Evolutionary conservation across 2,797 vertebrate genomes (phyloP).

Genomic region (Falco rusticolus): DNA sequence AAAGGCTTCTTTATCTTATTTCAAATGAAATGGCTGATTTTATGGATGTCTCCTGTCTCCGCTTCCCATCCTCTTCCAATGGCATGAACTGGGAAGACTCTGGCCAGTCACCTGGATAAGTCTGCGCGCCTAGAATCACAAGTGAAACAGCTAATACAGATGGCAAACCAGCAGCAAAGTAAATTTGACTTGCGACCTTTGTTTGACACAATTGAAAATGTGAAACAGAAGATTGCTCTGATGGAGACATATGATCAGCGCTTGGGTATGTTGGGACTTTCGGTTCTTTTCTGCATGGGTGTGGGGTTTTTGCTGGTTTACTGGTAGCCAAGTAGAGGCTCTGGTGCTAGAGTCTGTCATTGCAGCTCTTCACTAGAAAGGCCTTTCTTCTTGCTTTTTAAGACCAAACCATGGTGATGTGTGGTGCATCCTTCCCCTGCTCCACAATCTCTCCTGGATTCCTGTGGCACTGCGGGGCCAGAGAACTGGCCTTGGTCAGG

Average conservation of each 20-base stretch:
- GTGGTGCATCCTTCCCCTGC: background rate
- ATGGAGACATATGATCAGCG: slow-evolving; percentile 84
- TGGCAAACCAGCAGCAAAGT: slow-evolving; percentile 78
- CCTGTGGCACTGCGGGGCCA: background rate
- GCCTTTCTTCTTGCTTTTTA: background rate
- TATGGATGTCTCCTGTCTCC: background rate
- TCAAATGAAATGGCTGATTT: background rate
- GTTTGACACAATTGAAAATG: slow-evolving; percentile 79
- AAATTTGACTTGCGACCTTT: slow-evolving; percentile 80
- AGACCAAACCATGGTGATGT: background rate
- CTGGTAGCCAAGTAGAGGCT: background rate
- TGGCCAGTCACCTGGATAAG: slow-evolving; percentile 79
- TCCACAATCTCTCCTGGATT: background rate
- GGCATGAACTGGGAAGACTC: slow-evolving; percentile 67
- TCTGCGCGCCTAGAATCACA: slow-evolving; percentile 80
- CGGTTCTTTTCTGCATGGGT: background rate
- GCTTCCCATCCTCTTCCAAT: background rate
- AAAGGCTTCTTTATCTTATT: background rate
- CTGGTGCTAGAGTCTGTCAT: background rate
- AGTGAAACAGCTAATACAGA: slow-evolving; percentile 81
- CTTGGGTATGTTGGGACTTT: slow-evolving; percentile 79
- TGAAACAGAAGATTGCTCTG: slow-evolving; percentile 84
- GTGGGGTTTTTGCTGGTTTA: background rate
- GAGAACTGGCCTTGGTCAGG: background rate
- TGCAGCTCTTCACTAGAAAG: background rate